These are phyloP conservation scores for Phoeniculus purpureus DNA, from an alignment of 2,797 vertebrate genomes.

Conservation along the genomic window DNA sequence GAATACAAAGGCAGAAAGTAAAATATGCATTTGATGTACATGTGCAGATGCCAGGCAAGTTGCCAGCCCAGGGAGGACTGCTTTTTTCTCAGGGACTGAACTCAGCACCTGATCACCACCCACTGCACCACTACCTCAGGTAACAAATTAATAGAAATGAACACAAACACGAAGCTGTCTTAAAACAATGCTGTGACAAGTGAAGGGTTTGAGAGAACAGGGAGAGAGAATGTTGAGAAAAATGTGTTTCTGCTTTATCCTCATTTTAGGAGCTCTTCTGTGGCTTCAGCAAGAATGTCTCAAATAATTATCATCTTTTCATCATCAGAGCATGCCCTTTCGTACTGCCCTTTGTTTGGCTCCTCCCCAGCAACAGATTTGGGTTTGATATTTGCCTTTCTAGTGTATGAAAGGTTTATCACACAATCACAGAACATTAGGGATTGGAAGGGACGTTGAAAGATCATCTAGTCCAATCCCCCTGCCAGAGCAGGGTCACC, in stretches of 20 bases:
- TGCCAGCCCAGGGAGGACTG: not conserved
- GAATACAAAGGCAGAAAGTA: slow-evolving; percentile 20
- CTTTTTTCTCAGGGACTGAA: not conserved
- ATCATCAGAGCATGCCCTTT: not conserved
- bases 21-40: slow-evolving; percentile 49
- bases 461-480: too few species aligned
- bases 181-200: not conserved
- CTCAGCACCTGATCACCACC: not conserved
- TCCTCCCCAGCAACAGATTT: not conserved
- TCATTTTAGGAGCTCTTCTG: not conserved
- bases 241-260: not conserved
- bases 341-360: not conserved
- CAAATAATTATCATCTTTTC: not conserved
- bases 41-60: not conserved
- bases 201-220: not conserved
- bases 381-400: not conserved
- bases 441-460: too few species aligned
- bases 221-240: not conserved
- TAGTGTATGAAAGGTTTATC: not conserved
- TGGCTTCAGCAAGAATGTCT: not conserved
- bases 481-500: too few species aligned
- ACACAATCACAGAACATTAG: too few species aligned
- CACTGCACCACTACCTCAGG: not conserved
- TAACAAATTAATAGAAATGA: not conserved
- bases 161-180: not conserved